Conservation (phyloP, 2,888 invertebrate species). For the Cataglyphis cursor region DNA sequence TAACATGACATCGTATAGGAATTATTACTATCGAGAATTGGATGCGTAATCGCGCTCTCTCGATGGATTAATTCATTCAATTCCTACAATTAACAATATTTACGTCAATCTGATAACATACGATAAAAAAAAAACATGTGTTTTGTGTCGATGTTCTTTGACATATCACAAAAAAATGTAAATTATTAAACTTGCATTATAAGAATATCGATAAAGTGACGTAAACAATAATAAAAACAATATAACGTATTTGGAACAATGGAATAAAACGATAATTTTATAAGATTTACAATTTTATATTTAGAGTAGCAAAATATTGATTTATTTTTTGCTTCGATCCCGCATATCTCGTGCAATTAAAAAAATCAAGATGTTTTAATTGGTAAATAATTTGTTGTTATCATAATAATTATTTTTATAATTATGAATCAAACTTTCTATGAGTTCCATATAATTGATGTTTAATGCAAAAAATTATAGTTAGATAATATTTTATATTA, state of each 20-base stretch:
- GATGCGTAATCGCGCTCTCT: conserved; percentile 27
- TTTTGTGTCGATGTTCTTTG: conserved; percentile 28
- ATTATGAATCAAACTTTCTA: not conserved
- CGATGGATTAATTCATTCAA: not conserved
- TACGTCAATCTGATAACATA: conserved; percentile 17
- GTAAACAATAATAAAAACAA: not conserved
- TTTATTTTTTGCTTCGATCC: not conserved
- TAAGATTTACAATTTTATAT: not conserved
- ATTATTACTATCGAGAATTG: conserved; percentile 45
- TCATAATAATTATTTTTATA: not conserved
- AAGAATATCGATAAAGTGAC: not conserved
- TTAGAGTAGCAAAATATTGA: not conserved
- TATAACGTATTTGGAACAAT: not conserved
- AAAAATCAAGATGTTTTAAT: not conserved
- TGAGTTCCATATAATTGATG: not conserved
- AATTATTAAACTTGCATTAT: not conserved
- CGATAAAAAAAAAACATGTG: conserved; percentile 10
- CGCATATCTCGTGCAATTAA: not conserved
- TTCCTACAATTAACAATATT: not conserved
- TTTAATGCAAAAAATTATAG: not conserved
- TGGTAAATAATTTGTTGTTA: not conserved
- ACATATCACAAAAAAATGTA: not conserved
- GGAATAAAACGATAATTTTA: not conserved
- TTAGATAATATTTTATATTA: conserved; percentile 3
- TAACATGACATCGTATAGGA: conserved; percentile 53